A percentile compares a stretch with the other conserved stretches of the same genome.
Conservation (phyloP, 2,888 invertebrate species). For the Octodonta nipae region DNA sequence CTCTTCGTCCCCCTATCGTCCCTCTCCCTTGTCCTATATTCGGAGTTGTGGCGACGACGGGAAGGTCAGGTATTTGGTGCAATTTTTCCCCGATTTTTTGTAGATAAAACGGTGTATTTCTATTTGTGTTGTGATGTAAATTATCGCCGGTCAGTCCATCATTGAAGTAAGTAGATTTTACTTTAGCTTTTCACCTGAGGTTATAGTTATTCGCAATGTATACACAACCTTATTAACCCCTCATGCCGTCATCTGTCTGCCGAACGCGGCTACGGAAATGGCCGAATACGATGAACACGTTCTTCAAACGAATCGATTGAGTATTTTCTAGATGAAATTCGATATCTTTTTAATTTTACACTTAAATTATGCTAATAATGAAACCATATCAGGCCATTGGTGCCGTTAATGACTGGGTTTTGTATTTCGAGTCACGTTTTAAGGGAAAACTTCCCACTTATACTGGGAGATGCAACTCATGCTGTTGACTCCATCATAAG, state of each 20-base stretch:
- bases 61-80: slow-evolving; percentile 15
- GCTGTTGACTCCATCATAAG: no score
- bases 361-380: no score
- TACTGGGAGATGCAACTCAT: no score
- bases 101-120: slow-evolving; percentile 4
- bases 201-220: slow-evolving; percentile 9
- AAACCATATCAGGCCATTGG: no score
- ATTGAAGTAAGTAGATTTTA: no score
- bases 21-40: slow-evolving; percentile 11
- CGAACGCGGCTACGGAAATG: slow-evolving; percentile 4
- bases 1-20: no score
- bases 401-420: no score
- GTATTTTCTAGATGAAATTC: neutral
- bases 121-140: slow-evolving; percentile 6
- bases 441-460: no score
- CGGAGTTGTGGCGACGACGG: slow-evolving; percentile 11
- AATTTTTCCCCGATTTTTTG: slow-evolving; percentile 2
- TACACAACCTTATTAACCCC: slow-evolving; percentile 12
- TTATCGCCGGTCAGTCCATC: slow-evolving; percentile 3
- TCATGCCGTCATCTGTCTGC: slow-evolving; percentile 13
- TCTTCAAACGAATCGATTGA: neutral
- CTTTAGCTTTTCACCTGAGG: no score
- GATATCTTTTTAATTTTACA: no score
- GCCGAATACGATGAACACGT: neutral
- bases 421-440: no score